phyloP scores from a whole-genome alignment of 1,140 invertebrate genomes.

The Trichonephila inaurata region DNA sequence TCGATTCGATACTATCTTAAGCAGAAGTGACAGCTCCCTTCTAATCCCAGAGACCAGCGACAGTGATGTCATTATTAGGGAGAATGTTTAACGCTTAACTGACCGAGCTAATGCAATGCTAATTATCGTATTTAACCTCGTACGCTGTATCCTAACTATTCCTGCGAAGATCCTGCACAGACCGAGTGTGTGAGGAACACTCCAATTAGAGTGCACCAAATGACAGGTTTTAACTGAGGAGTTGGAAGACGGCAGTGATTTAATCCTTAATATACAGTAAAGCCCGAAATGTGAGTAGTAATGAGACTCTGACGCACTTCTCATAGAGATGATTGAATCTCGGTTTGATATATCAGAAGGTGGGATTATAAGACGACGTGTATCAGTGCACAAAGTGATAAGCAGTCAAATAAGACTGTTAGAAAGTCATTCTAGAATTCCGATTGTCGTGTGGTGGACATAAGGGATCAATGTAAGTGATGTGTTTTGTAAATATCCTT shows the following conservation, averaged over 20 bases:
- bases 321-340: not conserved
- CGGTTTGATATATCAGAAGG: not conserved
- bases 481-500: too few relatives aligned
- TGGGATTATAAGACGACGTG: not conserved
- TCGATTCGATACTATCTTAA: not conserved
- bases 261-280: not conserved
- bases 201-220: not conserved
- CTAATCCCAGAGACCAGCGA: not conserved
- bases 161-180: not conserved
- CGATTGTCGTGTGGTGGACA: too few relatives aligned
- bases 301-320: conserved; percentile 7
- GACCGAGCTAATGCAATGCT: not conserved
- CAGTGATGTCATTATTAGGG: conserved; percentile 10
- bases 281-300: not conserved
- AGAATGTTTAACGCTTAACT: conserved; percentile 9
- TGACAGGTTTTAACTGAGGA: conserved; percentile 17
- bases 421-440: not conserved
- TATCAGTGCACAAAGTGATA: not conserved
- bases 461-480: too few relatives aligned
- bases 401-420: too few relatives aligned
- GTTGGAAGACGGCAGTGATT: not conserved
- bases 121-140: conserved; percentile 29
- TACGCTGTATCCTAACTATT: conserved; percentile 1
- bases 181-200: not conserved
- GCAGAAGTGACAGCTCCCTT: not conserved